Evolutionary conservation across 1,140 invertebrate species (phyloP).

Genomic region (Lordiphosa mommai): DNA sequence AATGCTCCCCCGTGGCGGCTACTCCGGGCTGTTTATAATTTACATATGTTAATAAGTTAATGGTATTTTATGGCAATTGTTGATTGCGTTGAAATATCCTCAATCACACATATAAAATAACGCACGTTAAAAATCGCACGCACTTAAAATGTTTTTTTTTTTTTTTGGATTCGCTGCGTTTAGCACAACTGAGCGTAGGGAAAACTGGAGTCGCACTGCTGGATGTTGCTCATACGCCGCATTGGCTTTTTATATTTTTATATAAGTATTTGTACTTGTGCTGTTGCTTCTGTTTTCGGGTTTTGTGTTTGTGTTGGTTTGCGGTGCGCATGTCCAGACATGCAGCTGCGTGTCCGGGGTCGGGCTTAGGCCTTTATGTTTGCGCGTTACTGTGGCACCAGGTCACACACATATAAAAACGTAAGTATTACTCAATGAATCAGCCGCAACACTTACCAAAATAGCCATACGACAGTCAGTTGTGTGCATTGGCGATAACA

Average conservation of each 20-base stretch:
- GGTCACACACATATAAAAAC: slow-evolving; percentile 5
- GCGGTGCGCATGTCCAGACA: slow-evolving; percentile 59
- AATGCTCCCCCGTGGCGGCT: slow-evolving; percentile 13
- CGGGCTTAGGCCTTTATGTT: background rate
- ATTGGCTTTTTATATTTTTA: slow-evolving; percentile 44
- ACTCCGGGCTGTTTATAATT: slow-evolving; percentile 52
- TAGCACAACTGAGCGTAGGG: slow-evolving; percentile 58
- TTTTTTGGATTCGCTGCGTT: slow-evolving; percentile 12
- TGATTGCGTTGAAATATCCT: slow-evolving; percentile 40
- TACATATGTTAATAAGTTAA: slow-evolving; percentile 52
- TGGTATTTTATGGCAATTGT: slow-evolving; percentile 59
- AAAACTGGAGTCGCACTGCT: slow-evolving; percentile 68
- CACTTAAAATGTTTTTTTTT: slow-evolving; percentile 29
- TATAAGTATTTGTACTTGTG: slow-evolving; percentile 44
- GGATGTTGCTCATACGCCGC: slow-evolving; percentile 65
- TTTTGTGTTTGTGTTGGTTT: slow-evolving; percentile 30
- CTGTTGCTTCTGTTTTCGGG: slow-evolving; percentile 52
- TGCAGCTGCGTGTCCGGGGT: slow-evolving; percentile 28
- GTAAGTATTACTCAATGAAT: too few relatives aligned
- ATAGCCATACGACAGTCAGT: too few relatives aligned
- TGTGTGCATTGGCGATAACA: too few relatives aligned
- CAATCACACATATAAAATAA: slow-evolving; percentile 48
- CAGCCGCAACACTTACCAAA: too few relatives aligned
- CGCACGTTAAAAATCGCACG: slow-evolving; percentile 23
- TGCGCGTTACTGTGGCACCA: slow-evolving; percentile 28